These are phyloP conservation scores for Lycaon pictus DNA, from an alignment of 2,113 vertebrate species.

Conservation along the genomic window DNA sequence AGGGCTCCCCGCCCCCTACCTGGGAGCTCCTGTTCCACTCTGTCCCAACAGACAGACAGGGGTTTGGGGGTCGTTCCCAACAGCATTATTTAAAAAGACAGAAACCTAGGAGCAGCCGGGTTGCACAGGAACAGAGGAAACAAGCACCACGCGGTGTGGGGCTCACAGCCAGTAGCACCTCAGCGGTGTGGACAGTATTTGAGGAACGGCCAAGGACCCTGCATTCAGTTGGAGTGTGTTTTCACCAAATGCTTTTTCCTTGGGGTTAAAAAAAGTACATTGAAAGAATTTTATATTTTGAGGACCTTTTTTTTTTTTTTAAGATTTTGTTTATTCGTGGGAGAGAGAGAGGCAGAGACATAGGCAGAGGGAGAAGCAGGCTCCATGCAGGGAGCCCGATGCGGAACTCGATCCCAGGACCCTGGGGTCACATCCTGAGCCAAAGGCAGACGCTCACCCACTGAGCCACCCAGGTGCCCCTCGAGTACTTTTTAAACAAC, in stretches of 20 bases:
- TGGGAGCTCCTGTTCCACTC: not conserved
- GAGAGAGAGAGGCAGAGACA: not conserved
- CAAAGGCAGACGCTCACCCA: not conserved
- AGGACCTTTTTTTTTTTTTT: not conserved
- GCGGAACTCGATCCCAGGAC: not conserved
- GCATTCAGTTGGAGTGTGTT: not conserved
- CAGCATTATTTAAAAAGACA: too few species aligned
- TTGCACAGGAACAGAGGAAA: too few species aligned
- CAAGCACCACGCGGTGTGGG: too few species aligned
- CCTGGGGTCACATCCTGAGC: not conserved
- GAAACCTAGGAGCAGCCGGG: too few species aligned
- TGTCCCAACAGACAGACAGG: not conserved
- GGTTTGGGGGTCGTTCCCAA: not conserved
- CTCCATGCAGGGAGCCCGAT: accelerated
- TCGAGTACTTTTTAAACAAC: not conserved
- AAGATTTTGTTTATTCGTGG: not conserved
- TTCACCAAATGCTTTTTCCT: not conserved
- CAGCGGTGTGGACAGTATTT: too few species aligned
- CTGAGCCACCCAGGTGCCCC: not conserved
- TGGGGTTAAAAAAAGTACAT: not conserved
- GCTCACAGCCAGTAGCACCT: too few species aligned
- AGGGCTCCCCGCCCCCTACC: not conserved
- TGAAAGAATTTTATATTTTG: not conserved
- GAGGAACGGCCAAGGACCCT: not conserved
- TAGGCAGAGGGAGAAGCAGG: not conserved